These are phyloP conservation scores for Calameuta filiformis DNA, from an alignment of 2,888 invertebrate genomes.

Conservation along the genomic window DNA sequence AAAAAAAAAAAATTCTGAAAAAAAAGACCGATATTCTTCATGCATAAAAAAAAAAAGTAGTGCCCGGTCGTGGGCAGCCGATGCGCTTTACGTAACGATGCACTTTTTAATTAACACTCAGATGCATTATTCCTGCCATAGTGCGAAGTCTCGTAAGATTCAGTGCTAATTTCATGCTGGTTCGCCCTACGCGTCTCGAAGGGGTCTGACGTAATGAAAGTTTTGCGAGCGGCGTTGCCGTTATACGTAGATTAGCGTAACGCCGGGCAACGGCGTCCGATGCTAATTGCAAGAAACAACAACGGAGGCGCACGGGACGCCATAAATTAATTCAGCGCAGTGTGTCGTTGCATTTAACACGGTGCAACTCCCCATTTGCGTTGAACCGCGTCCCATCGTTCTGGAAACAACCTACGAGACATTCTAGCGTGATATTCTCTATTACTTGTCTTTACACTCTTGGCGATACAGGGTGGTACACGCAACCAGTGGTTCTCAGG, in stretches of 20 bases:
- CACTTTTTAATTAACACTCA: not conserved
- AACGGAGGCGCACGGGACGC: conserved; percentile 14
- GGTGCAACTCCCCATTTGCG: conserved; percentile 6
- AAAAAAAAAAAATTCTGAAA: not conserved
- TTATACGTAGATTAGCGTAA: conserved; percentile 35
- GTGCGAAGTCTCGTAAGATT: not conserved
- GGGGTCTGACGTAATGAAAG: not conserved
- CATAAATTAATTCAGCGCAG: conserved; percentile 40
- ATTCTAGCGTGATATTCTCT: conserved; percentile 5
- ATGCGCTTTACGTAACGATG: not conserved
- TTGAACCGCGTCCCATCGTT: not conserved
- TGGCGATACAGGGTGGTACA: not conserved
- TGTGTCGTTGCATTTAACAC: conserved; percentile 36
- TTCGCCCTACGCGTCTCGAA: not conserved
- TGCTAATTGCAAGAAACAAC: conserved; percentile 40
- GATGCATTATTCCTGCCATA: not conserved
- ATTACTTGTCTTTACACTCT: conserved; percentile 14
- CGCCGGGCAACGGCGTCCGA: conserved; percentile 32
- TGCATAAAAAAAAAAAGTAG: not conserved
- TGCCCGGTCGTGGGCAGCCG: not conserved
- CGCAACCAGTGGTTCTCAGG: conserved; percentile 4
- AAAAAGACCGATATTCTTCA: not conserved
- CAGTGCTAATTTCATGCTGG: not conserved
- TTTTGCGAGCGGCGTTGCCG: not conserved
- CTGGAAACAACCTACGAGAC: conserved; percentile 4